These are phyloP conservation scores for Microplitis mediator DNA, from an alignment of 1,140 invertebrate species.

Conservation along the genomic window DNA sequence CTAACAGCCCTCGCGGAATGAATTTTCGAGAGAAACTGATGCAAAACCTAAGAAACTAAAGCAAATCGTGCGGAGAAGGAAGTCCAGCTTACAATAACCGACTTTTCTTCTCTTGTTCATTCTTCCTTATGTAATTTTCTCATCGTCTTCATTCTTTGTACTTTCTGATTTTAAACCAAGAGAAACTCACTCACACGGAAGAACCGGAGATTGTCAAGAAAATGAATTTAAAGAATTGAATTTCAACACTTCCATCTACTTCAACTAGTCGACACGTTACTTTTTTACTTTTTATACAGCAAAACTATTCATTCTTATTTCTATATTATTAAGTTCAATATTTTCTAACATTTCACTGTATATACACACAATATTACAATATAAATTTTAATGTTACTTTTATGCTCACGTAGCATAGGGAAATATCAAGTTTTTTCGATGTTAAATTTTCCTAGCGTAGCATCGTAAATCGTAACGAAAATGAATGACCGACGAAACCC, in stretches of 20 bases:
- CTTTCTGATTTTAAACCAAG: constrained; percentile 2
- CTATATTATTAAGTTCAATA: too few species aligned
- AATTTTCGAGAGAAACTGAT: not conserved
- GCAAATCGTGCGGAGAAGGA: not conserved
- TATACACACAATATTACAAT: too few species aligned
- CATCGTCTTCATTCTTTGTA: not conserved
- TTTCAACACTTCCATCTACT: not conserved
- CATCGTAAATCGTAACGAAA: constrained; percentile 18
- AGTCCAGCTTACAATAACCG: not conserved
- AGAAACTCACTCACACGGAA: not conserved
- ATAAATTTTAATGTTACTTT: not conserved
- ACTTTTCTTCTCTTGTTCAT: not conserved
- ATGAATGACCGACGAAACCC: constrained; percentile 2
- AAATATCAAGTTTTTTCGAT: too few species aligned
- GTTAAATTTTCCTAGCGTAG: not conserved
- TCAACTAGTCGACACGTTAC: too few species aligned
- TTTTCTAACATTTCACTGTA: too few species aligned
- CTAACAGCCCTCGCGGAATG: constrained; percentile 1
- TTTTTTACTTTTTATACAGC: not conserved
- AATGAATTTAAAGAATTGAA: constrained; percentile 17
- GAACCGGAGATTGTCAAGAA: constrained; percentile 18
- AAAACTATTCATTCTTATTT: too few species aligned
- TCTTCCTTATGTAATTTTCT: not conserved
- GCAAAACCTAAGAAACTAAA: not conserved
- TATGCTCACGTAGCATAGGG: not conserved